These are phyloP conservation scores for Mythimna pallens DNA, from an alignment of 2,888 invertebrate species.

Conservation along the genomic window DNA sequence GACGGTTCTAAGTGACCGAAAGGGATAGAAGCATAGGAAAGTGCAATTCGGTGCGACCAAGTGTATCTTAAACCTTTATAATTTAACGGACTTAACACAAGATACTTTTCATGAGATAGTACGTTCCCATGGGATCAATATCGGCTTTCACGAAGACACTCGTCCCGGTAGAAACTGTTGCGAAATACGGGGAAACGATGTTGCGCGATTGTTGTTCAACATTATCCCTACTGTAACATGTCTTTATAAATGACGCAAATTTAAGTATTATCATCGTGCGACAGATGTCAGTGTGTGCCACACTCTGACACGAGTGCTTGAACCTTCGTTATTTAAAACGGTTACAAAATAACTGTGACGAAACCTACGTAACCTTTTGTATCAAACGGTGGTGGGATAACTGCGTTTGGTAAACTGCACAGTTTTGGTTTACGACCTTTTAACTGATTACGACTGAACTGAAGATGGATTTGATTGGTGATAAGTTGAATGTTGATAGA, in stretches of 20 bases:
- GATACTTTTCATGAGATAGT: no score
- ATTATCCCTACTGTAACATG: not conserved
- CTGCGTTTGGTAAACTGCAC: slow-evolving; percentile 54
- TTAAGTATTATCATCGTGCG: slow-evolving; percentile 67
- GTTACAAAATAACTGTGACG: slow-evolving; percentile 75
- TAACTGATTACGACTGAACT: slow-evolving; percentile 24
- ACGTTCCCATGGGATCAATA: no score
- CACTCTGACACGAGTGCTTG: slow-evolving; percentile 67
- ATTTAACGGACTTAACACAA: no score
- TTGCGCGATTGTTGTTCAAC: not conserved
- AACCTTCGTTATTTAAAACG: slow-evolving; percentile 77
- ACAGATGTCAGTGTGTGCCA: slow-evolving; percentile 46
- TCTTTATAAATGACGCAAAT: slow-evolving; percentile 50
- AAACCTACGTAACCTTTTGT: slow-evolving; percentile 73
- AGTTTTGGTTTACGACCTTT: slow-evolving; percentile 57
- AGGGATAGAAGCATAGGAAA: no score
- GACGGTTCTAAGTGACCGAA: no score
- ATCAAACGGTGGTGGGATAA: slow-evolving; percentile 60
- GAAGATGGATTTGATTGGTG: slow-evolving; percentile 16
- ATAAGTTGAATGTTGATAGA: not conserved
- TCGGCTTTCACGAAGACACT: no score
- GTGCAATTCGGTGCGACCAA: no score
- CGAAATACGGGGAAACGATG: not conserved
- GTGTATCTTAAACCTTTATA: no score
- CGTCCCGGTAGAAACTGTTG: not conserved